Percentiles rank a stretch among this genome's conserved stretches.
Conservation (phyloP, 2,113 vertebrate genomes). For the Pithys albifrons region DNA sequence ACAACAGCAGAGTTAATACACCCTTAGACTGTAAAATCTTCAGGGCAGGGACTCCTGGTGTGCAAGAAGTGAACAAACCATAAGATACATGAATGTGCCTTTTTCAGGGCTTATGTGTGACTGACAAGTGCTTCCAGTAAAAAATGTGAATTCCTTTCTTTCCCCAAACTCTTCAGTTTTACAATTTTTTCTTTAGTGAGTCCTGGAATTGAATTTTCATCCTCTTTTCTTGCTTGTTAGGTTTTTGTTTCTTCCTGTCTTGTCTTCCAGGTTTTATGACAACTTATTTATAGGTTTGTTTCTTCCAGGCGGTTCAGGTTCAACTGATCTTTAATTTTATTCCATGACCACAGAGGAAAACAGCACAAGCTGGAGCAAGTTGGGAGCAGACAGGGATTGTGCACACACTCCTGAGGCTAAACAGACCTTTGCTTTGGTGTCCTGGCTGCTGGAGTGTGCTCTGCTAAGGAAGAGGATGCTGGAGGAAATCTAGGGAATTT, state of each 20-base stretch:
- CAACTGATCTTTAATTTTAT: constrained; percentile 68
- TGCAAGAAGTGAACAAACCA: neutral
- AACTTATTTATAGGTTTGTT: constrained; percentile 63
- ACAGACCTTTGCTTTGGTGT: constrained; percentile 1
- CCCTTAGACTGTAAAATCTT: neutral
- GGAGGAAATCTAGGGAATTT: neutral
- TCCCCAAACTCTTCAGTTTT: neutral
- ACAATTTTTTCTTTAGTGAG: neutral
- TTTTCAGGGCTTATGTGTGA: neutral
- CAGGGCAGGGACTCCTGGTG: neutral
- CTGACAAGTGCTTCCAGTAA: neutral
- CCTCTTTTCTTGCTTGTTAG: neutral
- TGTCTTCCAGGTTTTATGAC: constrained; percentile 45
- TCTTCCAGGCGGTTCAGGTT: constrained; percentile 51
- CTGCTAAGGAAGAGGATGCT: neutral
- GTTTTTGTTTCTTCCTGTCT: constrained; percentile 52
- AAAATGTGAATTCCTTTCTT: neutral
- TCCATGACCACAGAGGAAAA: constrained; percentile 52
- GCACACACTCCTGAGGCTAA: constrained; percentile 40
- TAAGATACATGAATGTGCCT: neutral
- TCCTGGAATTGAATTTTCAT: constrained; percentile 37
- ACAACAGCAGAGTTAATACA: neutral
- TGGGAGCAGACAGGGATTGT: constrained; percentile 31
- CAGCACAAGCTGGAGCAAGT: constrained; percentile 50
- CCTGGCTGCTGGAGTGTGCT: neutral